phyloP scores from a whole-genome alignment of 2,797 vertebrate genomes.

The Eulemur coronatus region DNA sequence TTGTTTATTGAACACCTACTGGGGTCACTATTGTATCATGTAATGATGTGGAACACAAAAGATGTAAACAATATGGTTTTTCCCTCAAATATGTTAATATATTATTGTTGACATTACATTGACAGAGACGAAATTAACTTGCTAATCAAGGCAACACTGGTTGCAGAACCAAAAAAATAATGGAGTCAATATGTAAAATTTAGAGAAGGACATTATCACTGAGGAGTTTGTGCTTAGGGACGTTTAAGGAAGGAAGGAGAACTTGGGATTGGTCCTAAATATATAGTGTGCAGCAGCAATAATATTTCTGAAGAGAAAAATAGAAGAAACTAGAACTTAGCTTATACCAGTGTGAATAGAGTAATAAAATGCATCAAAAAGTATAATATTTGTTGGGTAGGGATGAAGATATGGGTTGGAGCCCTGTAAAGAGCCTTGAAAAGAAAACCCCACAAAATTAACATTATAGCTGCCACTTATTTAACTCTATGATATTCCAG shows the following conservation, averaged over 20 bases:
- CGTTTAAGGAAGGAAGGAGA: neutral
- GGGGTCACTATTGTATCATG: neutral
- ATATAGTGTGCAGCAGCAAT: neutral
- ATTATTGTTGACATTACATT: neutral
- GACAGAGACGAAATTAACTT: neutral
- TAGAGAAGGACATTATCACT: neutral
- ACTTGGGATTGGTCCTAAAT: neutral
- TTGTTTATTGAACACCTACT: neutral
- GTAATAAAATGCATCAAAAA: neutral
- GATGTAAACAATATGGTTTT: neutral
- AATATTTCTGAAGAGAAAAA: neutral
- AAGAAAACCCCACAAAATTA: neutral
- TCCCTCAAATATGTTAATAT: neutral
- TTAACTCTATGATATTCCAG: neutral
- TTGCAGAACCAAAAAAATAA: neutral
- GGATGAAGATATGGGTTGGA: neutral
- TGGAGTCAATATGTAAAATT: neutral
- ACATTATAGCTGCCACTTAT: rapidly evolving
- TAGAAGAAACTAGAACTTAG: neutral
- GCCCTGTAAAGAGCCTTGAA: neutral
- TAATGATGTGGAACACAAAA: neutral
- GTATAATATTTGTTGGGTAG: neutral
- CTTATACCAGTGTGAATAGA: neutral
- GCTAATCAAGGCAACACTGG: neutral
- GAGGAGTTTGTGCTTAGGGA: neutral